Conservation (phyloP, 2,888 invertebrate species). For the Noctua janthe region DNA sequence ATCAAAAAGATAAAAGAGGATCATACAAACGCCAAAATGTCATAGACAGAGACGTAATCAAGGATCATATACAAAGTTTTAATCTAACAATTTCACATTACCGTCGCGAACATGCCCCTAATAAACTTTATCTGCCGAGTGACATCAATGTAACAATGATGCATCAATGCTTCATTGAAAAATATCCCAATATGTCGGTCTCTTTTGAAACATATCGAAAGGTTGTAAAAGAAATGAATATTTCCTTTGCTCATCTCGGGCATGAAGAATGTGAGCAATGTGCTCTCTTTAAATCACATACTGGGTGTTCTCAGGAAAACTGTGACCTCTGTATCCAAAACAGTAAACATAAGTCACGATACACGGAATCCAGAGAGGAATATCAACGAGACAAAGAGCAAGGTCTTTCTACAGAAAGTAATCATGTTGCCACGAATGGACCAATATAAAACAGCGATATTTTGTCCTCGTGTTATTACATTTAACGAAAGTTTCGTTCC, state of each 20-base stretch:
- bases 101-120: conserved; percentile 41
- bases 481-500: not conserved
- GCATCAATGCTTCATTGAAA: no score
- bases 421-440: conserved; percentile 9
- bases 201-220: conserved; percentile 20
- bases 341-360: no score
- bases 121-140: no score
- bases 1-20: conserved; percentile 37
- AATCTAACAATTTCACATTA: conserved; percentile 29
- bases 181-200: no score
- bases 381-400: no score
- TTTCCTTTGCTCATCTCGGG: conserved; percentile 32
- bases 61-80: no score
- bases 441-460: conserved; percentile 23
- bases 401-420: not conserved
- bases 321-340: no score
- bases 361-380: no score
- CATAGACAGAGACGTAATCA: conserved; percentile 16
- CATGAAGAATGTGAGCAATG: conserved; percentile 53
- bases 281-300: conserved; percentile 17
- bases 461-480: conserved; percentile 30
- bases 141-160: no score
- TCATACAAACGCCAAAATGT: conserved; percentile 7
- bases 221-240: no score
- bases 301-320: conserved; percentile 8